These are phyloP conservation scores for Tinea pellionella DNA, from an alignment of 2,888 invertebrate species.

Conservation along the genomic window DNA sequence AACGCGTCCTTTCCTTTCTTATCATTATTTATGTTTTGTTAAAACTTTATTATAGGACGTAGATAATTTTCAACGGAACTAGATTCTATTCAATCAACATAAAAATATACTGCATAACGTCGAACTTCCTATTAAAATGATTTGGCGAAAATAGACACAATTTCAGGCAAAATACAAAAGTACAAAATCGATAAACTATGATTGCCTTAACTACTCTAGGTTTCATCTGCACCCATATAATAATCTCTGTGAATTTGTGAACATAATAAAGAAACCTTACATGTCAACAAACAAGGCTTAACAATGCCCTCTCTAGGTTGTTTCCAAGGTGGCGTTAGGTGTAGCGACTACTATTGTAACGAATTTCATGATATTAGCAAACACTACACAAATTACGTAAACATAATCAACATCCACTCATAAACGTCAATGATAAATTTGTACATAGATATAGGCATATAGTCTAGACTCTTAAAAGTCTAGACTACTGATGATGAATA, in stretches of 20 bases:
- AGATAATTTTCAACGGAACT: background rate
- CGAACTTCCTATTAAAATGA: too few species aligned
- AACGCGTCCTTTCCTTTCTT: background rate
- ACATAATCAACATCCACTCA: too few species aligned
- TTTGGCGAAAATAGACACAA: too few species aligned
- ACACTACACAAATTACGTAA: too few species aligned
- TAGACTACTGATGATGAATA: too few species aligned
- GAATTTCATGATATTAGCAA: slow-evolving; percentile 15
- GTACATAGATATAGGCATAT: too few species aligned
- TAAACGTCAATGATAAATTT: too few species aligned
- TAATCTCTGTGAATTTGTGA: slow-evolving; percentile 26
- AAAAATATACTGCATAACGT: too few species aligned
- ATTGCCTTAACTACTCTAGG: slow-evolving; percentile 36
- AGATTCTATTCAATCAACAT: background rate
- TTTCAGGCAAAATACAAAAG: too few species aligned
- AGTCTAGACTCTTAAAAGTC: too few species aligned
- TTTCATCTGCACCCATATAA: slow-evolving; percentile 56
- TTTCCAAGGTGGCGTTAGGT: slow-evolving; percentile 6
- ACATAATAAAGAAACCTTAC: slow-evolving; percentile 46
- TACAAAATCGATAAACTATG: background rate
- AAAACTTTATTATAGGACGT: background rate
- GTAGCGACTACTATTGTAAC: slow-evolving; percentile 17
- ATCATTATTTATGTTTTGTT: background rate
- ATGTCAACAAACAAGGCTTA: slow-evolving; percentile 37
- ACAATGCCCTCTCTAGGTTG: slow-evolving; percentile 1